Percentiles rank a stretch among this genome's conserved stretches.
These are phyloP conservation scores for Sialis lutaria DNA, from an alignment of 2,888 invertebrate species.

Conservation along the genomic window DNA sequence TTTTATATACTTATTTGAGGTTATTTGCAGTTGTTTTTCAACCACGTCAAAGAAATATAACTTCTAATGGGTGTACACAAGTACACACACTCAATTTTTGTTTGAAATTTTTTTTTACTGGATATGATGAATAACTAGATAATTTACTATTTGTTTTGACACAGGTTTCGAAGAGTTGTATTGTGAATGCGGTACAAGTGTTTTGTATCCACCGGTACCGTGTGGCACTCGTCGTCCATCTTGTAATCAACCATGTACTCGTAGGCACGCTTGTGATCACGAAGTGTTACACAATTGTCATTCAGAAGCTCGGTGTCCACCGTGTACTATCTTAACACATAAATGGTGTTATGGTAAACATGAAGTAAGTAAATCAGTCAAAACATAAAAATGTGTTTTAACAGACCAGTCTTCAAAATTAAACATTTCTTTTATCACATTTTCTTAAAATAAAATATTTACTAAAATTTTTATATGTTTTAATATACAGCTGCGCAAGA, in stretches of 20 bases:
- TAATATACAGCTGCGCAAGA: constrained; percentile 50
- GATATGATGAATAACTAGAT: too few relatives aligned
- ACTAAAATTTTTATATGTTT: background rate
- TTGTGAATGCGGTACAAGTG: constrained; percentile 79
- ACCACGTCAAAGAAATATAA: too few relatives aligned
- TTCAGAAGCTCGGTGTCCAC: constrained; percentile 49
- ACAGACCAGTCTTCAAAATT: too few relatives aligned
- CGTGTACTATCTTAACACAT: constrained; percentile 73
- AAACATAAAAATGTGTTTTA: background rate
- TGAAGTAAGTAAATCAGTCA: constrained; percentile 28
- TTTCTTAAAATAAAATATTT: background rate
- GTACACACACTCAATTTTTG: too few relatives aligned
- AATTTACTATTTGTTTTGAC: too few relatives aligned
- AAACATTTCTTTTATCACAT: too few relatives aligned
- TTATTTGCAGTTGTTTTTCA: too few relatives aligned
- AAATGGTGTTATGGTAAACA: constrained; percentile 70
- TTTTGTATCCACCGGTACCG: constrained; percentile 77
- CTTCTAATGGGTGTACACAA: too few relatives aligned
- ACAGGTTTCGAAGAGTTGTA: constrained; percentile 69
- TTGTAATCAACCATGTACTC: constrained; percentile 61
- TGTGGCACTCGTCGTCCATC: constrained; percentile 79
- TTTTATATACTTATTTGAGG: too few relatives aligned
- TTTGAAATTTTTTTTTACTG: too few relatives aligned
- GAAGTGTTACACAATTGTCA: constrained; percentile 76
- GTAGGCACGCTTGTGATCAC: constrained; percentile 65